Base-by-base conservation (phyloP, 1,140 invertebrate genomes). In the Bombus ignitus region DNA sequence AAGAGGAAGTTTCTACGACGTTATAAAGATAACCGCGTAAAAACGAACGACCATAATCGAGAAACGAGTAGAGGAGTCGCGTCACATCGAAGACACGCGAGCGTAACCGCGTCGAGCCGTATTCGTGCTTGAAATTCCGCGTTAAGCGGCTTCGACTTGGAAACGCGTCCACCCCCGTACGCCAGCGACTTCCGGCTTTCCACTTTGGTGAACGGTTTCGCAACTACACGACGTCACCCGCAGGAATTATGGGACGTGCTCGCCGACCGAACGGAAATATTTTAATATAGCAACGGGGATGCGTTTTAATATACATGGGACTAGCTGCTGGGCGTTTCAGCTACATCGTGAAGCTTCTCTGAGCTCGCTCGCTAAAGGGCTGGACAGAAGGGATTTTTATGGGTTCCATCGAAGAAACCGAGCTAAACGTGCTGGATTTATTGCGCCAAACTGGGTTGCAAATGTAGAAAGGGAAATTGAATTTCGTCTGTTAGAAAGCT, bases 1-100 rank as follows among this genome's bases (percentile, higher is more conserved):
- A 3, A 12, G 25, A 12, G 35, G 37, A 12, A 42, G 81, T 77
- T 77, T 77, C 39, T 70, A 65, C 73, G 22, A 42, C 62, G 73
- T 83, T 77, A 42, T 42, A 77, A 83, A 77, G 81, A 77, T 83
- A 83, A 70, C 47, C 74, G 15, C 37, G 66, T 39, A 76, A 76
- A n/a, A 82, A 62, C 15, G 66, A 35, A 68, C 66, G 66, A 3
- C 32, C 32, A 32, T 68, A 68, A 68, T 68, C 66, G 35, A 53
- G 81, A 39, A 73, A 73, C 42, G 42, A 8, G 13, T 15, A n/a
- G 44, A 73, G 72, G 42, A 44, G 5, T 28, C n/a, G 53, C 35
- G 44, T 62, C 12, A 35, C 80, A 53, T 18, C 8, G 22, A 18
- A 39, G 70, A 81, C 80, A n/a, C 70, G 66, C 65, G n/a, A 42